Evolutionary conservation across 2,888 invertebrate genomes (phyloP), one percentile per base, ranked within the genome.

Genomic region (Harpalus rubripes): DNA sequence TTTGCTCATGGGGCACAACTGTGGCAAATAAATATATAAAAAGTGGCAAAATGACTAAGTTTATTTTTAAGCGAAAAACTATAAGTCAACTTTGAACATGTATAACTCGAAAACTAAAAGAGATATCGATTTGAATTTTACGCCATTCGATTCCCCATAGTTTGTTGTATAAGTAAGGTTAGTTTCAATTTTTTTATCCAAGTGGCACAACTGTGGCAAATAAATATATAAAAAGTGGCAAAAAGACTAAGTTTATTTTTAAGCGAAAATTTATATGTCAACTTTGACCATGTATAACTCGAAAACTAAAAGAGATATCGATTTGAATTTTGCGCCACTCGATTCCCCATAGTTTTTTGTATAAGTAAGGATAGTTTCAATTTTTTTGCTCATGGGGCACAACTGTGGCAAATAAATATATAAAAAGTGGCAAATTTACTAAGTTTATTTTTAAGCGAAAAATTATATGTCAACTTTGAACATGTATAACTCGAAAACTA

Each of bases 361-460:
- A 12, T 52, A 52, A 52, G 12, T 12, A 0, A 8, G 10, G 2
- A 2, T 12, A 52, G 10, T 52, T 8, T 52, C 7, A 6, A 52
- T 2, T 52, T 6, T 52, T 5, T 52, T 52, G 8, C 8, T 4
- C 12, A 52, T 8, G 1, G 6, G 10, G 12, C 44, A 8, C 44
- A 52, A 12, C 2, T 2, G 2, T 6, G 44, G 44, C 10, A 52
- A 52, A 52, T 8, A 7, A 12, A 7, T 52, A 52, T 10, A 52
- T 52, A 52, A 52, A 52, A 52, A 52, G 10, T 52, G 44, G 90
- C 7, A 65, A 63, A 59, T 8, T 39, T 1, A 61, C 61, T 15
- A 41, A 78, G n/a, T n/a, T n/a, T 41, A 61, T n/a, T n/a, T 18
- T 8, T 18, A 7, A 44, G 15, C 15, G 1, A 44, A 44, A 44